Percentiles rank a stretch among this genome's conserved stretches.
Evolutionary conservation across 2,888 invertebrate genomes (phyloP).

Genomic region (Drosophila sordidula): DNA sequence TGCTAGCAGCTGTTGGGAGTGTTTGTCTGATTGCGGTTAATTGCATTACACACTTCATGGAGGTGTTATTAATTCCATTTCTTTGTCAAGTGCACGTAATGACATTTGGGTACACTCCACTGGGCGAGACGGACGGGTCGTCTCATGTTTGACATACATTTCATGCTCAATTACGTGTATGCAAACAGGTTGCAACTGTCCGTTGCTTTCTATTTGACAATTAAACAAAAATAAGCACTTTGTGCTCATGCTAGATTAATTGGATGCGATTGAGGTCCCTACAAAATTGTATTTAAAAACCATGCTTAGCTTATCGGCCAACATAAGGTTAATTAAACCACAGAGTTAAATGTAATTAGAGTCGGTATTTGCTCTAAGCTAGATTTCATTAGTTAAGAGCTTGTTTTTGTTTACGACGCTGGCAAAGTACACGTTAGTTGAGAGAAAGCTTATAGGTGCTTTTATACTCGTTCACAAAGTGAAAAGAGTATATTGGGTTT

Average conservation of each 20-base stretch:
- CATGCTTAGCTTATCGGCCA: background rate
- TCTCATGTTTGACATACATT: slow-evolving; percentile 42
- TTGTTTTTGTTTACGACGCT: background rate
- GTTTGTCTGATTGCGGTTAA: slow-evolving; percentile 58
- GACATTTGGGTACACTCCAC: slow-evolving; percentile 12
- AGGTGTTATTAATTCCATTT: slow-evolving; percentile 67
- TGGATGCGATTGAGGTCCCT: slow-evolving; percentile 1
- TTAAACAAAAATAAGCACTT: slow-evolving; percentile 15
- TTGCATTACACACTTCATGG: slow-evolving; percentile 60
- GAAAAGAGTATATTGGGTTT: no score
- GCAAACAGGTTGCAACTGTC: slow-evolving; percentile 41
- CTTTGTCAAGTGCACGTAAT: slow-evolving; percentile 36
- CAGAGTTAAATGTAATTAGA: background rate
- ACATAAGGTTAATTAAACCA: slow-evolving; percentile 4
- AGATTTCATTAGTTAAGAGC: background rate
- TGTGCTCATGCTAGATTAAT: slow-evolving; percentile 11
- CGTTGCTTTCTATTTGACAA: slow-evolving; percentile 10
- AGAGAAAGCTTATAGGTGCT: background rate
- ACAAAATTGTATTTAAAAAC: slow-evolving; percentile 18
- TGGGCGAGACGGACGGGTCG: no score
- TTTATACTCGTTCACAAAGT: no score
- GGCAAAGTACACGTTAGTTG: background rate
- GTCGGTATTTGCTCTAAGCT: background rate
- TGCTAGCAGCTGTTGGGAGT: slow-evolving; percentile 10
- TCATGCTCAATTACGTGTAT: slow-evolving; percentile 48